Base-by-base conservation (phyloP, 2,888 invertebrate species). In the Ommatoiulus sabulosus region DNA sequence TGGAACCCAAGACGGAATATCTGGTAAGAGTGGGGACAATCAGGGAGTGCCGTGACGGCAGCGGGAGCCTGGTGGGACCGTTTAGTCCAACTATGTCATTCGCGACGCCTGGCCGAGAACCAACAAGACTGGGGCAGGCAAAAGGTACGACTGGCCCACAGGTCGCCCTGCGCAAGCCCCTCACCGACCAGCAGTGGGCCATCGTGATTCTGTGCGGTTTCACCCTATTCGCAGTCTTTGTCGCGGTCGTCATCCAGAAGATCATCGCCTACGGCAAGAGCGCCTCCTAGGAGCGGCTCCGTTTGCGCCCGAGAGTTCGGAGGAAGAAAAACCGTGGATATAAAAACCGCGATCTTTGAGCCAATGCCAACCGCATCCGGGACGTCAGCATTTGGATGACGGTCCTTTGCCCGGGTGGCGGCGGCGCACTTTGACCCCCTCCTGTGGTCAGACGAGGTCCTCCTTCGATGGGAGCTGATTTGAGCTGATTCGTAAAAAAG, bases 1-100 rank as follows among this genome's bases (percentile, higher is more conserved):
- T 97, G 92, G 95, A 96, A 91, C 94, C 95, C 88, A 96, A 96
- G 91, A 94, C 94, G 89, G 96, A 96, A 92, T 97, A 97, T 93
- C 93, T 93, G 91, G 95, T 96, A 91, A 95, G 97, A 89, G 96
- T 97, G 90, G 95, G 96, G 93, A 95, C 96, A 46, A 95, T 97
- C 91, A 95, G 97, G 87, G 92, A 94, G 89, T 93, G 94, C 91
- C 93, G 93, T 88, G 94, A 94, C 80, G 93, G 93, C 44, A 90
- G 90, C 3, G 92, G 90, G 85, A 94, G 94, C 91, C 94, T 96
- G 90, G 93, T 94, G 89, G 96, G 97, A 90, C 95, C 96, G 90
- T 96, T 94, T 93, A 96, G 97, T 90, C 94, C 95, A 88, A 92
- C 94, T 87, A 93, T 95, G 91, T 94, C 94, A 89, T 94, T 96